Conservation (phyloP, 2,888 invertebrate genomes). For the Macaria liturata region DNA sequence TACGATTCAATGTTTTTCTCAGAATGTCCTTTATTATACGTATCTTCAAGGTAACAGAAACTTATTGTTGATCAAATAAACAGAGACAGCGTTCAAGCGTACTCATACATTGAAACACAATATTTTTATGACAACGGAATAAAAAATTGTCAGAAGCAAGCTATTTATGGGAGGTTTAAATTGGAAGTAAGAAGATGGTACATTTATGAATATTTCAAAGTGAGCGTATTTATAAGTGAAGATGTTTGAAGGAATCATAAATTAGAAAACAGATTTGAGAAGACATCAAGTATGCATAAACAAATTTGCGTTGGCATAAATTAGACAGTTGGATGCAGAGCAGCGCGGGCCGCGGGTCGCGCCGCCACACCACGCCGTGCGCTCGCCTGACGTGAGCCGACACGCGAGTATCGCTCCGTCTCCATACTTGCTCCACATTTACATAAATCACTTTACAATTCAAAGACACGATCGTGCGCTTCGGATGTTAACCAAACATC, state of each 20-base stretch:
- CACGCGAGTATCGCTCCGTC: constrained; percentile 11
- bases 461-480: background rate
- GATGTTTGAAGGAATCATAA: constrained; percentile 20
- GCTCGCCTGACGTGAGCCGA: background rate
- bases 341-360: background rate
- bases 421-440: constrained; percentile 15
- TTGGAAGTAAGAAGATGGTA: no score
- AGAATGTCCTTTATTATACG: constrained; percentile 3
- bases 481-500: background rate
- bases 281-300: constrained; percentile 24
- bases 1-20: background rate
- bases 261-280: constrained; percentile 20
- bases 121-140: no score
- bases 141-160: no score
- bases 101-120: no score
- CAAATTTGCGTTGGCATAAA: constrained; percentile 26
- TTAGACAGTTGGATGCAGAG: constrained; percentile 16
- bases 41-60: background rate
- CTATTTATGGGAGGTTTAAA: no score
- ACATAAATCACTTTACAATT: constrained; percentile 11
- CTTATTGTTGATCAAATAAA: no score
- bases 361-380: background rate
- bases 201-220: no score
- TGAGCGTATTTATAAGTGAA: background rate
- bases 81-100: no score